Evolutionary conservation across 1,140 invertebrate species (phyloP), one percentile per base, ranked within the genome.

Genomic region (Lanistes nyassanus): DNA sequence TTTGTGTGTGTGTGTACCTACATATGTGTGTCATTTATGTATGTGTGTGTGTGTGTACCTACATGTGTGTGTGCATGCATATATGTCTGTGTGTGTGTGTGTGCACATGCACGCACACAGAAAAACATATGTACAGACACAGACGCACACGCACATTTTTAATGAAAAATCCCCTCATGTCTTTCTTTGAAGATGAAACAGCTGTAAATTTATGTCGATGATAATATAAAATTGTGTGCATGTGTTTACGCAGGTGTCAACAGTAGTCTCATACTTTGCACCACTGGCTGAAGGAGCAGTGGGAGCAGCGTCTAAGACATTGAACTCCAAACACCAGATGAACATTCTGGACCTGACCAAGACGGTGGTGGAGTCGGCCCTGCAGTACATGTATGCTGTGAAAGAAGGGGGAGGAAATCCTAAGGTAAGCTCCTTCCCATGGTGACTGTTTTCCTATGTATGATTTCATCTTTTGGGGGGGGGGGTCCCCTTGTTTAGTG

Each of bases 321-420:
- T 94, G 9, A 96, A 97, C 87, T 95, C 95, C 0, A 94, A 94
- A 85, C 94, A 96, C 86, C 97, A 99, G 89, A 94, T 94, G 87
- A 92, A 93, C 34, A 89, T 98, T 29, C 90, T 99, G 26, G 95
- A 98, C 86, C 96, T 98, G 88, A 94, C 95, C 0, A 97, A 98
- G 87, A 98, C 97, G 0, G 96, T 99, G 23, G 92, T 95, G 0
- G 98, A 99, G 90, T 95, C 95, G 19, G 92, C 94, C 16, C 89
- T 96, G 16, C 95, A 97, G 84, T 90, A 98, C 53, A 91, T 98
- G 60, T 94, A 94, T 79, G 92, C 94, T 0, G 93, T 94, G 7
- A 97, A 97, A 87, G 95, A 98, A 85, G 85, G 86, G 5, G 86
- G 82, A 37, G 86, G 86, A 26, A 88, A 88, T 69, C 85, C 83